Conservation (phyloP, 1,140 invertebrate species). For the Lepeophtheirus salmonis region DNA sequence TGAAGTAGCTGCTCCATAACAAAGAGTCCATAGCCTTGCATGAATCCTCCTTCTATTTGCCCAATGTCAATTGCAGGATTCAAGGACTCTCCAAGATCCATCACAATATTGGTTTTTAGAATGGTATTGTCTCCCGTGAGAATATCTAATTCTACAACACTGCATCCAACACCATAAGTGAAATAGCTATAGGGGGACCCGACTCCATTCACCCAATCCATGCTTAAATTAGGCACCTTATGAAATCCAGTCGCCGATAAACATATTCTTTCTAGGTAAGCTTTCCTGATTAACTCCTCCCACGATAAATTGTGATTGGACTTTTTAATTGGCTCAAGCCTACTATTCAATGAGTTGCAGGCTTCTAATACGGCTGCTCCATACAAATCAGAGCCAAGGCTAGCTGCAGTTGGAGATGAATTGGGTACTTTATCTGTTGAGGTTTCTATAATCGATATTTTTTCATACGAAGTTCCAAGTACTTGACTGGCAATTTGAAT, state of each 20-base stretch:
- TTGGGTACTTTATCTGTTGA: slow-evolving; percentile 86
- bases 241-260: slow-evolving; percentile 73
- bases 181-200: slow-evolving; percentile 58
- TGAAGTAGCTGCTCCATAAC: slow-evolving; percentile 73
- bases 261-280: slow-evolving; percentile 57
- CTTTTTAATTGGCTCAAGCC: slow-evolving; percentile 53
- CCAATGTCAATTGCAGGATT: slow-evolving; percentile 92
- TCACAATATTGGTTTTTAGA: slow-evolving; percentile 71
- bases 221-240: slow-evolving; percentile 53
- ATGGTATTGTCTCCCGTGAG: slow-evolving; percentile 72
- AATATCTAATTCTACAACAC: slow-evolving; percentile 69
- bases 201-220: slow-evolving; percentile 44
- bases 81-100: slow-evolving; percentile 77
- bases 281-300: slow-evolving; percentile 61
- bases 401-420: slow-evolving; percentile 75
- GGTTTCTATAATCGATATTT: slow-evolving; percentile 72
- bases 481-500: slow-evolving; percentile 37
- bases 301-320: slow-evolving; percentile 58
- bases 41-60: slow-evolving; percentile 81
- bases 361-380: slow-evolving; percentile 84
- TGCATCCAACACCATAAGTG: slow-evolving; percentile 53
- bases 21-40: slow-evolving; percentile 79
- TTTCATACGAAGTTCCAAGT: slow-evolving; percentile 47
- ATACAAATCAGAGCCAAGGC: slow-evolving; percentile 74
- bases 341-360: slow-evolving; percentile 50